Evolutionary conservation across 1,140 invertebrate genomes (phyloP), one percentile per base, ranked within the genome.

Genomic region (Drosophila lowei): DNA sequence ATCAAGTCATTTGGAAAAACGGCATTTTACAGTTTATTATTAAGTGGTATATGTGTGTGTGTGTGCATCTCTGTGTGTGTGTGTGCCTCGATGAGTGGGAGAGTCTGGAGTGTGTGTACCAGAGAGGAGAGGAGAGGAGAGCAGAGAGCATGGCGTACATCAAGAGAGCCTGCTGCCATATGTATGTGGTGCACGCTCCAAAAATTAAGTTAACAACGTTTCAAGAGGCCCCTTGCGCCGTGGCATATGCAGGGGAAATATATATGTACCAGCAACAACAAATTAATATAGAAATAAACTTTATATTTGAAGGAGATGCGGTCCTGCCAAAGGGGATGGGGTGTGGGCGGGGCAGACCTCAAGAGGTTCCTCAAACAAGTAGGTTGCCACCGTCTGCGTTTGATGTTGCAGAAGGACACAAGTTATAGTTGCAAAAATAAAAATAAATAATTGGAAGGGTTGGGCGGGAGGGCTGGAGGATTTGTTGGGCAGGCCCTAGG

Each of bases 141-240:
- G 23, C 0, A 5, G 23, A 25, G 55, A 30, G 58, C 2, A 15
- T 16, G 16, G 46, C 48, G 48, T 56, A 70, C 25, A 62, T 57
- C 30, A 34, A 3, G 30, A 9, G 30, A 34, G 30, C 9, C 34
- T 38, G 11, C 34, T 38, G 34, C 34, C 34, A 38, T 5, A 38
- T 8, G 23, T 85, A 60, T 84, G 71, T 79, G 79, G 0, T 85
- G 88, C 85, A 89, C 80, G 85, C 85, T 89, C 85, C 85, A 89
- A 85, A 89, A 86, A 88, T 88, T 89, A 88, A 88, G 83, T 88
- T 88, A 88, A 88, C 84, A 88, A 88, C 83, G 84, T 61, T 85
- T 83, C 72, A 70, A 88, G 83, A 76, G 84, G 66, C 66, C 56
- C 30, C 72, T 68, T 65, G 78, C 78, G 68, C 78, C 74, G 72